phyloP scores from a whole-genome alignment of 1,140 invertebrate genomes.

The Aphelenchoides avenae region DNA sequence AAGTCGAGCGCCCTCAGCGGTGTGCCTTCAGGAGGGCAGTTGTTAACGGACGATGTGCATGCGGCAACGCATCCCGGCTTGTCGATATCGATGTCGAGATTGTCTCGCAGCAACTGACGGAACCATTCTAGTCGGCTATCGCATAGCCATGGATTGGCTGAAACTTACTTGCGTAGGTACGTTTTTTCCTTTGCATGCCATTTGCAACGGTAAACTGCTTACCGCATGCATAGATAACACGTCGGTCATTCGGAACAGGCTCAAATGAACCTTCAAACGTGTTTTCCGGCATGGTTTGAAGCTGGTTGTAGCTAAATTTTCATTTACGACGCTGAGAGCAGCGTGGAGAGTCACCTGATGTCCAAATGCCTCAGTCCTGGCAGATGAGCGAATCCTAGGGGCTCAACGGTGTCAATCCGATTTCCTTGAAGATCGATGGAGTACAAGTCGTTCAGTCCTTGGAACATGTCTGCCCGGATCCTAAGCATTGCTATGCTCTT shows the following conservation, averaged over 20 bases:
- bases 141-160: constrained; percentile 57
- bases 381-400: constrained; percentile 55
- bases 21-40: constrained; percentile 53
- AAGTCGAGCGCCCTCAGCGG: constrained; percentile 46
- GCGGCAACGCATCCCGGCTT: constrained; percentile 56
- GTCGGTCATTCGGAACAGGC: constrained; percentile 53
- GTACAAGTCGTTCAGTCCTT: constrained; percentile 55
- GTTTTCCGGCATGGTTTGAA: constrained; percentile 55
- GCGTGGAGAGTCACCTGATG: constrained; percentile 41
- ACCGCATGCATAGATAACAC: constrained; percentile 59
- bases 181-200: constrained; percentile 19
- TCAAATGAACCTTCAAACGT: constrained; percentile 52
- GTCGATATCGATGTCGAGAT: constrained; percentile 58
- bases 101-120: constrained; percentile 53
- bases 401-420: constrained; percentile 53
- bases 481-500: too few species aligned
- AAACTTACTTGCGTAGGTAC: constrained; percentile 10
- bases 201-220: constrained; percentile 1
- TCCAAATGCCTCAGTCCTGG: constrained; percentile 54
- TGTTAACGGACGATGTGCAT: constrained; percentile 43
- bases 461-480: constrained; percentile 54
- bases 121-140: constrained; percentile 58
- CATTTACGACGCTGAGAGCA: background rate
- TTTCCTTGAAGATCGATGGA: constrained; percentile 59
- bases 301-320: constrained; percentile 54